Evolutionary conservation across 1,140 invertebrate genomes (phyloP).

Genomic region (Lamellibrachia luymesi): DNA sequence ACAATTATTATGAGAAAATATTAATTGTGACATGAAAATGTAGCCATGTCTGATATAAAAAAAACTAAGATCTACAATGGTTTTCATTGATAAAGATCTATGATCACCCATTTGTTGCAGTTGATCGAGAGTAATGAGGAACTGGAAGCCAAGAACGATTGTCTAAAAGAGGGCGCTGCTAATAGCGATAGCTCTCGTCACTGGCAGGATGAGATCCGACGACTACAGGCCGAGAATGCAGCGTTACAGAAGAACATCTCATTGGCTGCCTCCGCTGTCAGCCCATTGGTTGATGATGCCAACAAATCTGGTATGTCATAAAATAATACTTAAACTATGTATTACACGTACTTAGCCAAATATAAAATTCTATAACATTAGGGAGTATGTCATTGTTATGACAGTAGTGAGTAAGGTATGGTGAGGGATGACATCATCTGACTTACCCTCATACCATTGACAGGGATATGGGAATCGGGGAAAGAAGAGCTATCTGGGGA

Average conservation of each 20-base stretch:
- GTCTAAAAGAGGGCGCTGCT: conserved; percentile 26
- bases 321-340: neutral
- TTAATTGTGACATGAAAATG: too few relatives aligned
- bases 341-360: neutral
- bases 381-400: too few relatives aligned
- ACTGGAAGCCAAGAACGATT: conserved; percentile 52
- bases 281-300: neutral
- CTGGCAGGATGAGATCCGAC: conserved; percentile 45
- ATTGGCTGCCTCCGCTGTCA: conserved; percentile 8
- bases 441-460: too few relatives aligned
- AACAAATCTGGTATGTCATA: neutral
- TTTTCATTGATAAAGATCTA: too few relatives aligned
- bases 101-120: conserved; percentile 35
- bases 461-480: too few relatives aligned
- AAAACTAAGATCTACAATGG: too few relatives aligned
- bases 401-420: too few relatives aligned
- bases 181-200: conserved; percentile 27
- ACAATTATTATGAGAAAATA: too few relatives aligned
- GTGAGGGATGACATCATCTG: too few relatives aligned
- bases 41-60: too few relatives aligned
- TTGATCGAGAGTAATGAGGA: conserved; percentile 58
- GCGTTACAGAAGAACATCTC: conserved; percentile 44
- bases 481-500: too few relatives aligned
- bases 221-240: conserved; percentile 54
- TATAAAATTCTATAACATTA: too few relatives aligned